Evolutionary conservation across 1,140 invertebrate genomes (phyloP).

Genomic region (Rhagoletis pomonella): DNA sequence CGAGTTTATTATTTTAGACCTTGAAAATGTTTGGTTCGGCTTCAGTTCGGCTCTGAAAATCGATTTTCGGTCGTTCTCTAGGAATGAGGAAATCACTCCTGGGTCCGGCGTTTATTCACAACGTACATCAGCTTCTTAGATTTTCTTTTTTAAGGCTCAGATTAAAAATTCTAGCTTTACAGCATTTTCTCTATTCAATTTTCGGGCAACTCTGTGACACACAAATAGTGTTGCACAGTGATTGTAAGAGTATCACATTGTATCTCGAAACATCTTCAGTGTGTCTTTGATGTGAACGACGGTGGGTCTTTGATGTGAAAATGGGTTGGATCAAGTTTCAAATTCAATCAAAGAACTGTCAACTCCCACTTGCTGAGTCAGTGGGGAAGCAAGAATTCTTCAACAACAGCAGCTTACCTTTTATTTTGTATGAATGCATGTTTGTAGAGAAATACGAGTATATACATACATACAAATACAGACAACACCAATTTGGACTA

Average conservation of each 20-base stretch:
- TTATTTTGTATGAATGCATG: too few relatives aligned
- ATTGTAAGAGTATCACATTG: constrained; percentile 8
- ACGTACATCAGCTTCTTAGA: too few relatives aligned
- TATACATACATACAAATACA: background rate
- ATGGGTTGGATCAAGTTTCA: constrained; percentile 53
- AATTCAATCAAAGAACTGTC: constrained; percentile 53
- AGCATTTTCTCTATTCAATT: background rate
- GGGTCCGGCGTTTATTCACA: too few relatives aligned
- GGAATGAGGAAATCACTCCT: too few relatives aligned
- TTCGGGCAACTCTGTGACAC: background rate
- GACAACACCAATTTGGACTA: background rate
- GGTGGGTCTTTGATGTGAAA: constrained; percentile 46
- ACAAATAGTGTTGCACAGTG: background rate
- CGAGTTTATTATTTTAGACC: too few relatives aligned
- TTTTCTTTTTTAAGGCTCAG: too few relatives aligned
- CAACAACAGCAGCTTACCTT: too few relatives aligned
- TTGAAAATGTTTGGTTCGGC: too few relatives aligned
- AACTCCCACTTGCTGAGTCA: background rate
- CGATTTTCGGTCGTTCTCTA: too few relatives aligned
- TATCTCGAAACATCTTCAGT: background rate
- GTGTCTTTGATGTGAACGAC: constrained; percentile 43
- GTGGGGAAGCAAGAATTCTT: background rate
- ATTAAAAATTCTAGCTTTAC: too few relatives aligned
- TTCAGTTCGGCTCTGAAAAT: too few relatives aligned
- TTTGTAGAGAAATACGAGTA: background rate